A percentile compares a stretch with the other conserved stretches of the same genome.
These are phyloP conservation scores for Paelopatides confundens DNA, from an alignment of 53 echinoderm and acorn worm species.

Conservation along the genomic window DNA sequence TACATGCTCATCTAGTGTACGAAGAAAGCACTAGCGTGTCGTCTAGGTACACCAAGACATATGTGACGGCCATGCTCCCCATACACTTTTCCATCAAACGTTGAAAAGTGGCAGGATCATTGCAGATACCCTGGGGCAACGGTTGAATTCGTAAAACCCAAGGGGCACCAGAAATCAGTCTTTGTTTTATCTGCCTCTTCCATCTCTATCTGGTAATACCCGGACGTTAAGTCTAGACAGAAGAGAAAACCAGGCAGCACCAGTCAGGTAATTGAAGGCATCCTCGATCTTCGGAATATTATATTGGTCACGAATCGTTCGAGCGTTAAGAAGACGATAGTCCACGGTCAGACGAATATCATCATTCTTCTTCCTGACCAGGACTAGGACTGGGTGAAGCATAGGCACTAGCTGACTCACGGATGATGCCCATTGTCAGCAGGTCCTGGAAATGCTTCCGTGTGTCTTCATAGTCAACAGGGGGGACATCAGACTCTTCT, in stretches of 20 bases:
- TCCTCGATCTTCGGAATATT: slow-evolving; percentile 57
- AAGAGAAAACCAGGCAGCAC: slow-evolving; percentile 57
- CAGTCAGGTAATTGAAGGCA: slow-evolving; percentile 5
- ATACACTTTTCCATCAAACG: slow-evolving; percentile 66
- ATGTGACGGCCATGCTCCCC: slow-evolving; percentile 8
- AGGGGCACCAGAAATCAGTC: slow-evolving; percentile 75
- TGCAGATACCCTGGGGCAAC: slow-evolving; percentile 72
- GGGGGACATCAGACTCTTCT: not conserved
- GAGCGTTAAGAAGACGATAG: slow-evolving; percentile 35
- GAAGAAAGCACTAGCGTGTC: slow-evolving; percentile 29
- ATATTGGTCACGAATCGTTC: slow-evolving; percentile 43
- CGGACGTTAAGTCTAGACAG: slow-evolving; percentile 46
- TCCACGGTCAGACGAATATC: slow-evolving; percentile 39
- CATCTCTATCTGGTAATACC: slow-evolving; percentile 65
- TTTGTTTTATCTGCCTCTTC: slow-evolving; percentile 61
- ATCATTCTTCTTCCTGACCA: slow-evolving; percentile 46
- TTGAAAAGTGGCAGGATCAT: slow-evolving; percentile 66
- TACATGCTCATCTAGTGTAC: too few relatives aligned
- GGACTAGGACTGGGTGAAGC: slow-evolving; percentile 42
- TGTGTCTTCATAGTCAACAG: slow-evolving; percentile 40
- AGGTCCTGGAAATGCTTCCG: slow-evolving; percentile 40
- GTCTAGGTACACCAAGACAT: slow-evolving; percentile 61
- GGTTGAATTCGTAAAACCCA: slow-evolving; percentile 68
- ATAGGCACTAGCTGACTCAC: slow-evolving; percentile 36
- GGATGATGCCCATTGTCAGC: slow-evolving; percentile 32